Evolutionary conservation across 2,113 vertebrate genomes (phyloP), one percentile per base, ranked within the genome.

Genomic region (Alethe diademata): DNA sequence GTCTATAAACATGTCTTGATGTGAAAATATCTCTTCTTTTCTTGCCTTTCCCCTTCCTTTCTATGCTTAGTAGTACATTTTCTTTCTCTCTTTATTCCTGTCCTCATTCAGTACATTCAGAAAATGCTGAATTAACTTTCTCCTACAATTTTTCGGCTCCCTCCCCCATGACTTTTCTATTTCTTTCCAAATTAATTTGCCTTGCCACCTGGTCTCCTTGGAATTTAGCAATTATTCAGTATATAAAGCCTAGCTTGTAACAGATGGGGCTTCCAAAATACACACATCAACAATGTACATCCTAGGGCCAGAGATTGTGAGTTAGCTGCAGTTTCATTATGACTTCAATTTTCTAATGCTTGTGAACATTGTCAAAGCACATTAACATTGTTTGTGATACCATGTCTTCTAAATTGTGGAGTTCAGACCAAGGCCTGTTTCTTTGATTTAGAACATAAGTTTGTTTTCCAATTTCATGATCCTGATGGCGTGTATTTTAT

Each of bases 101-200:
- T n/a, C 7, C 6, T 90, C n/a, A 86, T 92, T 92, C 47, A 78
- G 19, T 73, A 67, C 35, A 31, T 73, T 83, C 69, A 80, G 64
- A 88, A 94, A 90, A 92, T 62, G 64, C 79, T 94, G 91, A 96
- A 92, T 93, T 78, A 92, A 86, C 54, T 93, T 96, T 82, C 74
- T 75, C 26, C 56, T 78, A 76, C 35, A 69, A 56, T 83, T 93
- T 94, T 86, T 94, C 7, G 12, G 18, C 48, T 94, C 56, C 47
- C 43, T 91, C 67, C 84, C 22, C 53, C 72, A 57, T 23, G 62
- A 90, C 56, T 91, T 93, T 86, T 83, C 72, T 80, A 78, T 95
- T 93, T 92, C 90, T 95, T 96, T 88, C 92, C 82, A 95, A 94
- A 97, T 97, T 90, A 95, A 96, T 96, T 96, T 96, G 92, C 69